Conservation (phyloP, 37 sponge, comb jelly and placozoan genomes). For the Chondrosia reniformis region DNA sequence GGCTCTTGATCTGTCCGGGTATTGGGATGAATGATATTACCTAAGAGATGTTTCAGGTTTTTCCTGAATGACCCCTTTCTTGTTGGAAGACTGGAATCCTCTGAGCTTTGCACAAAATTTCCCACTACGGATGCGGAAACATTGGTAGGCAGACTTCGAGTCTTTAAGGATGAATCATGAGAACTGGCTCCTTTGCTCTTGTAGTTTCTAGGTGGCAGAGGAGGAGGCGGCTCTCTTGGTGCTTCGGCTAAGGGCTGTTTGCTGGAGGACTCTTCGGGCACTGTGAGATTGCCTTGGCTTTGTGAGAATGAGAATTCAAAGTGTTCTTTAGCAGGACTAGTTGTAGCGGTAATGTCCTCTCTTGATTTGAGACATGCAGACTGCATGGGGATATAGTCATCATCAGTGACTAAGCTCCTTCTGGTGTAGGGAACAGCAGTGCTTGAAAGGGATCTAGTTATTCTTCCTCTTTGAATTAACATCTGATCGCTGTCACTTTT, state of each 20-base stretch:
- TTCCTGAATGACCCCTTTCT: not conserved
- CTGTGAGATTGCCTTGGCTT: not conserved
- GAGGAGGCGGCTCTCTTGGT: not conserved
- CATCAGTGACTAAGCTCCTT: too few relatives aligned
- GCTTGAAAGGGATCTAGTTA: too few relatives aligned
- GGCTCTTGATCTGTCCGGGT: not conserved
- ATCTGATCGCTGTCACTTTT: too few relatives aligned
- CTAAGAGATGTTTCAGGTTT: not conserved
- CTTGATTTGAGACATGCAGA: not conserved
- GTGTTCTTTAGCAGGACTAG: too few relatives aligned
- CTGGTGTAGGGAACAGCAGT: not conserved
- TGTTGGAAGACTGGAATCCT: not conserved
- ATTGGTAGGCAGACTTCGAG: not conserved
- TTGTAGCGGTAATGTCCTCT: not conserved
- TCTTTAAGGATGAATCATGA: not conserved
- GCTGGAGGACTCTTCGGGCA: too few relatives aligned
- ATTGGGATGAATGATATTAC: not conserved
- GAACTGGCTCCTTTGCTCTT: not conserved
- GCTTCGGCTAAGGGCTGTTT: not conserved
- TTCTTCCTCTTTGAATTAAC: too few relatives aligned
- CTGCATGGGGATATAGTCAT: constrained; percentile 14
- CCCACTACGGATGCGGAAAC: not conserved
- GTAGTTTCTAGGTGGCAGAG: constrained; percentile 11
- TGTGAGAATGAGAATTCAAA: not conserved
- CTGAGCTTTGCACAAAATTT: not conserved